A percentile compares a stretch with the other conserved stretches of the same genome.
Evolutionary conservation across 1,140 invertebrate genomes (phyloP).

Genomic region (Neocloeon triangulifer): DNA sequence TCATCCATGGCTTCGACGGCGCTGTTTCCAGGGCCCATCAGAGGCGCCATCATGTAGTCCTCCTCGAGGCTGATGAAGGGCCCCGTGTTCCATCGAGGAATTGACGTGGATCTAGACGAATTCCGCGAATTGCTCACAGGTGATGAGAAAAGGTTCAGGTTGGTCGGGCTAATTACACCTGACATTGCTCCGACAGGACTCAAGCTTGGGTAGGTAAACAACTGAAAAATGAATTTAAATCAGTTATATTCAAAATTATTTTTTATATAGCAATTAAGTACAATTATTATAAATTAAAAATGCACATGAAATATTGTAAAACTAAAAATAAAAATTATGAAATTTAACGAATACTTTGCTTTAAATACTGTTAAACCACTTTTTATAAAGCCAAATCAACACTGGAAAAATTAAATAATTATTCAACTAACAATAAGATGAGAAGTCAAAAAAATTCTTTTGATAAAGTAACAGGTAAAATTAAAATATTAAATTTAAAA

Average conservation of each 20-base stretch:
- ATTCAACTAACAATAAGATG: no score
- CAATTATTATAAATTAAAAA: constrained; percentile 1
- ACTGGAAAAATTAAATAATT: no score
- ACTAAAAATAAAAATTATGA: no score
- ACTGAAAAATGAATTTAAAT: no score
- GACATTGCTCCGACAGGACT: constrained; percentile 40
- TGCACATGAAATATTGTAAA: background rate
- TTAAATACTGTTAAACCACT: no score
- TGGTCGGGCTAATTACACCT: constrained; percentile 76
- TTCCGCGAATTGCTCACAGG: constrained; percentile 43
- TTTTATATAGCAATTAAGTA: no score
- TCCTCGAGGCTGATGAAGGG: constrained; percentile 76
- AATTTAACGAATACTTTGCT: no score
- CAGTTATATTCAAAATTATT: no score
- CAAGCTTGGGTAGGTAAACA: constrained; percentile 71
- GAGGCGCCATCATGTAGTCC: constrained; percentile 77
- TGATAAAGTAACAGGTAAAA: background rate
- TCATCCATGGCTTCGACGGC: constrained; percentile 48
- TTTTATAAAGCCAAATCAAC: no score
- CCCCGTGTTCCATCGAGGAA: constrained; percentile 62
- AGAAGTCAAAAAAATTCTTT: no score
- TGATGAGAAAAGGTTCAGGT: constrained; percentile 68
- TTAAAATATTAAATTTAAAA: constrained; percentile 5
- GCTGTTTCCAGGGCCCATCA: constrained; percentile 29
- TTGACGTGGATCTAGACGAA: constrained; percentile 29